Conservation (phyloP, 1,140 invertebrate species). For the Eupeodes corollae region DNA sequence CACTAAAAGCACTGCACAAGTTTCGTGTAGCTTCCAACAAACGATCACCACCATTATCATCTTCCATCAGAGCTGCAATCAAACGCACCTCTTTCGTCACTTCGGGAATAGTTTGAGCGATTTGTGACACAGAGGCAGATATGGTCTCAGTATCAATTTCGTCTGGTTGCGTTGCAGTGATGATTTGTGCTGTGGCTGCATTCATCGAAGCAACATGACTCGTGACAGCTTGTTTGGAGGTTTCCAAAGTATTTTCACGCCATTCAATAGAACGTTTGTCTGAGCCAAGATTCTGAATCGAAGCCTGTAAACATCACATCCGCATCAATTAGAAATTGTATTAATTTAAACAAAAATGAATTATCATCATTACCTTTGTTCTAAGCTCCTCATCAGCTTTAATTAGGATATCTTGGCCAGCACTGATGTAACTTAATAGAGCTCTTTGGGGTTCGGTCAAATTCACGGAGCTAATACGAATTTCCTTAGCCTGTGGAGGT, state of each 20-base stretch:
- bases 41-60: conserved; percentile 67
- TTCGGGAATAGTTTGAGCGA: conserved; percentile 90
- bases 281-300: conserved; percentile 69
- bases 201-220: conserved; percentile 98
- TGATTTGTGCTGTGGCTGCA: conserved; percentile 93
- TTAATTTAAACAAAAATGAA: background rate
- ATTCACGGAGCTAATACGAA: conserved; percentile 65
- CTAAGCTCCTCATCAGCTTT: conserved; percentile 73
- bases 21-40: conserved; percentile 85
- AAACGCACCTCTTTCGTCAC: conserved; percentile 89
- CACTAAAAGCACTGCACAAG: conserved; percentile 87
- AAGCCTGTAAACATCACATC: conserved; percentile 42
- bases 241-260: conserved; percentile 88
- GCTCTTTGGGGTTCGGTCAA: conserved; percentile 84
- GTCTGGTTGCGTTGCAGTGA: conserved; percentile 66
- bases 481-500: conserved; percentile 62
- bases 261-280: conserved; percentile 81
- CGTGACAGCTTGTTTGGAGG: conserved; percentile 91
- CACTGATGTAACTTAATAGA: conserved; percentile 77
- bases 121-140: conserved; percentile 92
- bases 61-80: conserved; percentile 88
- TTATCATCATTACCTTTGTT: conserved; percentile 35
- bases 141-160: conserved; percentile 90
- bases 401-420: conserved; percentile 74
- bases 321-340: background rate